Evolutionary conservation across 2,888 invertebrate species (phyloP).

Genomic region (Cistogaster globosa): DNA sequence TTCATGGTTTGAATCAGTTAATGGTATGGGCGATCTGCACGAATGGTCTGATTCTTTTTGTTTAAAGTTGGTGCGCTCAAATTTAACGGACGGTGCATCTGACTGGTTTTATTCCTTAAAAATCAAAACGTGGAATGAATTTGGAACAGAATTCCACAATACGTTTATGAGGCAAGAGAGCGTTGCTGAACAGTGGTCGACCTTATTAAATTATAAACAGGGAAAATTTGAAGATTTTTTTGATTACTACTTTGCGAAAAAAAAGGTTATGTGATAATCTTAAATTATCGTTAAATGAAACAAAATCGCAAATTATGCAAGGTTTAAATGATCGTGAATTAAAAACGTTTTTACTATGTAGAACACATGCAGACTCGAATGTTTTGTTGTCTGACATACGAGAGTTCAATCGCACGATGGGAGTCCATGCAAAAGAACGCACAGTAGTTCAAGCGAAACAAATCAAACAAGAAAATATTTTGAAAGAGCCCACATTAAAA

Average conservation of each 20-base stretch:
- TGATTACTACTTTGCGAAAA: slow-evolving; percentile 40
- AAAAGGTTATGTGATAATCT: slow-evolving; percentile 33
- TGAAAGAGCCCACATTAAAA: background rate
- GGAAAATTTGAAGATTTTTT: slow-evolving; percentile 34
- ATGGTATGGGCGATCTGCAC: background rate
- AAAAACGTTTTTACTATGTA: slow-evolving; percentile 10
- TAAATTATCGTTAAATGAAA: slow-evolving; percentile 6
- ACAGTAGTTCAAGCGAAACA: background rate
- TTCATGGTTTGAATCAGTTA: background rate
- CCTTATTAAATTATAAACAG: slow-evolving; percentile 35
- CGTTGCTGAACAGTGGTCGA: slow-evolving; percentile 29
- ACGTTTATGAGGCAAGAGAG: slow-evolving; percentile 6
- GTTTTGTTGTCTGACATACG: slow-evolving; percentile 7
- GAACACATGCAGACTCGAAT: slow-evolving; percentile 1
- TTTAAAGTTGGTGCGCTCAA: slow-evolving; percentile 25
- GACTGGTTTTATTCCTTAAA: background rate
- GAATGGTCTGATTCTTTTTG: slow-evolving; percentile 43
- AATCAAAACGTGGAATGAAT: slow-evolving; percentile 10
- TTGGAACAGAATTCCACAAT: slow-evolving; percentile 16
- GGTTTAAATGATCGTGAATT: slow-evolving; percentile 24
- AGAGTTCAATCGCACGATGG: slow-evolving; percentile 12
- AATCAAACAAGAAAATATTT: background rate
- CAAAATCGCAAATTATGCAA: slow-evolving; percentile 23
- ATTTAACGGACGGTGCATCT: slow-evolving; percentile 1
- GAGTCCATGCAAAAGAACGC: background rate